Base-by-base conservation (phyloP, 53 echinoderm and acorn worm species). In the Pentamera pediparva region DNA sequence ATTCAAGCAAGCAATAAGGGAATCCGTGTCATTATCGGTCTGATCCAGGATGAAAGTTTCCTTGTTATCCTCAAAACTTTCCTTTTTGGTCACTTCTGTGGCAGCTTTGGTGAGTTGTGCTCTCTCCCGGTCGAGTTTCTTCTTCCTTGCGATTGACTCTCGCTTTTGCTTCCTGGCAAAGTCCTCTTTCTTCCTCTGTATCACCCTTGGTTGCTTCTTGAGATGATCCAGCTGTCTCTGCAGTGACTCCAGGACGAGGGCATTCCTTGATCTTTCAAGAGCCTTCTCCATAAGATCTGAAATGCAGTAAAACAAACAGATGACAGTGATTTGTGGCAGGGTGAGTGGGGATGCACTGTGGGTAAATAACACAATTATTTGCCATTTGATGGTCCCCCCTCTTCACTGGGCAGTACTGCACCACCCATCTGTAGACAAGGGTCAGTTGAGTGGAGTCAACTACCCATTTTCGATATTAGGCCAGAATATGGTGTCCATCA, bases 131-230 rank as follows among this genome's bases (percentile, higher is more conserved):
- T 65, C 65, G 26, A 38, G 19, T 24, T 38, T 65, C 24, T 37
- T 17, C 39, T 24, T 65, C 65, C 39, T 33, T 39, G 37, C 65
- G 5, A 65, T 22, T 2, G 65, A 65, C 22, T 37, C 20, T 28
- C 40, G 65, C 39, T 40, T 65, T 29, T 75, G 56, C 38, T 35
- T 55, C 35, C 38, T 33, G 27, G 49, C 43, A 18, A 43, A 32
- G 9, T 75, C 60, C 35, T 75, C 60, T 39, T 59, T 75, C 59
- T 75, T 75, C 59, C 52, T 7, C 38, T 29, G 49, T 4, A 59
- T 58, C 25, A 59, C 35, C 27, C 32, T 58, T 5, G 58, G 58
- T 41, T 75, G 58, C 35, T 35, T 59, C 29, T 59, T 59, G 21
- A 59, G 32, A 39, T 59, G 48, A 5, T 57, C 60, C 28, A 59